Evolutionary conservation across 2,797 vertebrate species (phyloP).

Genomic region (Galaxias olidus): DNA sequence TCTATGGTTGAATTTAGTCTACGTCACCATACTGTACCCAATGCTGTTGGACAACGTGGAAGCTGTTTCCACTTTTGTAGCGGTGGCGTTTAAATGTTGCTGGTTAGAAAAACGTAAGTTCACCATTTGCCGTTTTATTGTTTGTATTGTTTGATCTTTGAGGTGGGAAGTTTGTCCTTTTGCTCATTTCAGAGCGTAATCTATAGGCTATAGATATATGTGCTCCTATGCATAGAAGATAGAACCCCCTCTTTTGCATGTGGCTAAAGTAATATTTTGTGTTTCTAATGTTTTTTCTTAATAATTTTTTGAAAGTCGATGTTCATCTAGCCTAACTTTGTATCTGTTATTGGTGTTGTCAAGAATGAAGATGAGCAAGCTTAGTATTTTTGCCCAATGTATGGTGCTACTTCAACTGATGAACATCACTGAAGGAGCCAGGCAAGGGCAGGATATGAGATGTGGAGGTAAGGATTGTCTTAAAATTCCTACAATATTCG

Average conservation of each 20-base stretch:
- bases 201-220: too few species aligned
- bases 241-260: too few species aligned
- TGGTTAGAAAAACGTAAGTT: slow-evolving; percentile 42
- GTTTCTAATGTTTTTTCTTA: too few species aligned
- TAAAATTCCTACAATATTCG: background rate
- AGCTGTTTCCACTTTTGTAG: slow-evolving; percentile 23
- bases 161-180: background rate
- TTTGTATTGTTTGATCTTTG: background rate
- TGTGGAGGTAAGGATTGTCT: slow-evolving; percentile 82
- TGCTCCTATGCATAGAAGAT: too few species aligned
- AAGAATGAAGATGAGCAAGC: slow-evolving; percentile 66
- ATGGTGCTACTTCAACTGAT: slow-evolving; percentile 68
- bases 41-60: slow-evolving; percentile 54
- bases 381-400: slow-evolving; percentile 52
- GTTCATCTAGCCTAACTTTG: too few species aligned
- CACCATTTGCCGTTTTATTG: background rate
- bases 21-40: slow-evolving; percentile 76
- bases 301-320: too few species aligned
- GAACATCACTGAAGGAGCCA: slow-evolving; percentile 65
- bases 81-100: slow-evolving; percentile 18
- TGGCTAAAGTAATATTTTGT: too few species aligned
- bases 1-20: slow-evolving; percentile 24
- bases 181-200: too few species aligned
- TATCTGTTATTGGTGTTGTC: too few species aligned
- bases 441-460: slow-evolving; percentile 88